Evolutionary conservation across 2,888 invertebrate genomes (phyloP), one percentile per base, ranked within the genome.

Genomic region (Acanthosepion pharaonis): DNA sequence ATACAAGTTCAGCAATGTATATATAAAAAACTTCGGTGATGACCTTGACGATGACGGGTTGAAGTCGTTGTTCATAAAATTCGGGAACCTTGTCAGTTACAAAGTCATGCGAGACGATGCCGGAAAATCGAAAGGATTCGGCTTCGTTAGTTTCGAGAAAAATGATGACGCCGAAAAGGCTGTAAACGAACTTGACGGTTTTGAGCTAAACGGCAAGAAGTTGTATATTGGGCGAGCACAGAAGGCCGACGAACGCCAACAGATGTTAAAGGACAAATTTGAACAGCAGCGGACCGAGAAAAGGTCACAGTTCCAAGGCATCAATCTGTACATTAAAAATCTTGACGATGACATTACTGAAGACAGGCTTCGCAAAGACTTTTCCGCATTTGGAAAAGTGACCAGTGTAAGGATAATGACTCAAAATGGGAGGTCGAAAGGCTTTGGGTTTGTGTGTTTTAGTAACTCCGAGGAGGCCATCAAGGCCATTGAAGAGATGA

Each of bases 361-460:
- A 97, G 99, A 99, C 97, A 98, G 98, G 96, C 98, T 99, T 95
- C 98, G 99, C 94, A 99, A 99, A 97, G 99, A 99, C 97, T 99
- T 99, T 98, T 98, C 98, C 95, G 98, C 98, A 93, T 99, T 99
- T 97, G 99, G 99, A 94, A 99, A 99, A 23, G 99, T 99, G 95
- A 99, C 99, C 94, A 99, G 99, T 95, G 99, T 99, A 28, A 28
- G 93, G 28, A 91, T 94, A 0, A 94, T 94, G 94, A 91, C 42
- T 91, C 78, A 94, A 28, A 91, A 91, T 53, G 94, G 94, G 18
- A 23, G 98, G 94, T 97, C 97, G 49, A 97, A 97, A 96, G 99
- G 99, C 95, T 99, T 99, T 97, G 99, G 99, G 91, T 99, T 99
- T 97, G 99, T 99, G 42, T 99, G 99, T 98, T 99, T 99, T 97